phyloP scores from a whole-genome alignment of 2,113 vertebrate genomes.

The Polyodon spathula region DNA sequence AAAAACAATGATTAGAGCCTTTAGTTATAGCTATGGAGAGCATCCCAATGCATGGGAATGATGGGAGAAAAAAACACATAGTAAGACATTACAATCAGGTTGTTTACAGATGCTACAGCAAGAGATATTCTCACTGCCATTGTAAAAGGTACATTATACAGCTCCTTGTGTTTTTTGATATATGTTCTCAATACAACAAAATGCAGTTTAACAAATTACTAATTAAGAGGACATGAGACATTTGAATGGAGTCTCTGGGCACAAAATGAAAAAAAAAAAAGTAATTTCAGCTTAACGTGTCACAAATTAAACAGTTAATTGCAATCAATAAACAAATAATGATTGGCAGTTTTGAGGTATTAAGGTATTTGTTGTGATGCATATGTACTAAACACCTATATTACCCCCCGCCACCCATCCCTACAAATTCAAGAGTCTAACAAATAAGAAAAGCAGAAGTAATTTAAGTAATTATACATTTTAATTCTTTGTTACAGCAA shows the following conservation, averaged over 20 bases:
- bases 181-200: too few species aligned
- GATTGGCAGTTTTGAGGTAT: constrained; percentile 4
- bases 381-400: constrained; percentile 10
- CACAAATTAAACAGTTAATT: constrained; percentile 13
- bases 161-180: not conserved
- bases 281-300: not conserved
- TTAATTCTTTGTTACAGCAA: constrained; percentile 22
- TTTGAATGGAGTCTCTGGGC: too few species aligned
- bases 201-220: too few species aligned
- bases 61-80: too few species aligned
- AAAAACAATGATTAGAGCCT: constrained; percentile 77
- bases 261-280: not conserved
- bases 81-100: constrained; percentile 52
- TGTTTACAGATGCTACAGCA: constrained; percentile 38
- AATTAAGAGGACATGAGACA: too few species aligned
- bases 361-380: not conserved
- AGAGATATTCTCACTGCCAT: not conserved
- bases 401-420: not conserved
- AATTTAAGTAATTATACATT: constrained; percentile 22
- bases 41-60: constrained; percentile 53
- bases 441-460: constrained; percentile 3
- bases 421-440: constrained; percentile 3
- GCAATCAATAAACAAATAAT: constrained; percentile 6
- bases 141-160: not conserved
- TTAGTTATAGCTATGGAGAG: constrained; percentile 63